These are phyloP conservation scores for Platycnemis pennipes DNA, from an alignment of 2,888 invertebrate species.

Conservation along the genomic window DNA sequence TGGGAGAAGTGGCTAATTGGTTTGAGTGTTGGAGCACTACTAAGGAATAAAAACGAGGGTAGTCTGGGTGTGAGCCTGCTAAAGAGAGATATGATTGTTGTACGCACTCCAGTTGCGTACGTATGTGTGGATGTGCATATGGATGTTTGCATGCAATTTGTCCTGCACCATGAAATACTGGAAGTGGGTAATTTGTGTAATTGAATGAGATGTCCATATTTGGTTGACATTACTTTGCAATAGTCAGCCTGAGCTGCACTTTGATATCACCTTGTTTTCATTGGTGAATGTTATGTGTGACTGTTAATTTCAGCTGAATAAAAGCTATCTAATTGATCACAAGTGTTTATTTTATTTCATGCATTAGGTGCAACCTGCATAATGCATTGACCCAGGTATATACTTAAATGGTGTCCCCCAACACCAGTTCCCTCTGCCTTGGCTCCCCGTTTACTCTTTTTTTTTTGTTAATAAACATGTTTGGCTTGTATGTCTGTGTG, in stretches of 20 bases:
- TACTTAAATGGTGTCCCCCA: slow-evolving; percentile 15
- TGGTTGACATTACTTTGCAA: slow-evolving; percentile 45
- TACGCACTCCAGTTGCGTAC: background rate
- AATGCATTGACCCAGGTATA: slow-evolving; percentile 64
- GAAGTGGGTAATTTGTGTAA: slow-evolving; percentile 57
- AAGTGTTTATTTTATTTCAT: slow-evolving; percentile 71
- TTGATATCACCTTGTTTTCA: slow-evolving; percentile 62
- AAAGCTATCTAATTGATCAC: slow-evolving; percentile 73
- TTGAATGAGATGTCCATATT: slow-evolving; percentile 48
- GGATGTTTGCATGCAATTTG: slow-evolving; percentile 61
- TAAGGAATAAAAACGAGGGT: slow-evolving; percentile 41
- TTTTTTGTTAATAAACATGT: background rate
- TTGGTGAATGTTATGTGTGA: slow-evolving; percentile 69
- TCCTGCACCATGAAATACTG: slow-evolving; percentile 60
- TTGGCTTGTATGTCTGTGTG: slow-evolving; percentile 60
- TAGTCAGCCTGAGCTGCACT: slow-evolving; percentile 54
- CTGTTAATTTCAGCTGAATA: slow-evolving; percentile 68
- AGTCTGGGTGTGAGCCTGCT: slow-evolving; percentile 57
- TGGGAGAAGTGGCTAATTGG: slow-evolving; percentile 44
- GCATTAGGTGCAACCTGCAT: slow-evolving; percentile 72
- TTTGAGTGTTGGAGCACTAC: slow-evolving; percentile 2
- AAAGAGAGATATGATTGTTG: slow-evolving; percentile 30
- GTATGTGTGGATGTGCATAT: slow-evolving; percentile 64
- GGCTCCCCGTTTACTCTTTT: slow-evolving; percentile 4
- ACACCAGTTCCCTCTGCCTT: slow-evolving; percentile 2